phyloP scores from a whole-genome alignment of 2,888 invertebrate genomes.

The Rhorus exstirpatorius region DNA sequence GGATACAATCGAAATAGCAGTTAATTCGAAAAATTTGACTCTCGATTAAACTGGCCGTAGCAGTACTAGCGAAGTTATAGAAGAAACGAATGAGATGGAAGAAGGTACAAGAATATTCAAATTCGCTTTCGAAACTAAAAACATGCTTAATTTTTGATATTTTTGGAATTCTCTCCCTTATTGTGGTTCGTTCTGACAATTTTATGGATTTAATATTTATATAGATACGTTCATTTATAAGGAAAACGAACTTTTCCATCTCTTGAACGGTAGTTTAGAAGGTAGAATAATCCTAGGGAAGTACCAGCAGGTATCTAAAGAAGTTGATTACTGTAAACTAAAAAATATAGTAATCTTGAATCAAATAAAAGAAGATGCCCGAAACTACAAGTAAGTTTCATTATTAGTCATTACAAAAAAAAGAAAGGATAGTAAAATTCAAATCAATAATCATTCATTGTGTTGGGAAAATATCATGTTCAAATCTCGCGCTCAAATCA shows the following conservation, averaged over 20 bases:
- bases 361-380: constrained; percentile 19
- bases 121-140: not conserved
- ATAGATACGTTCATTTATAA: constrained; percentile 49
- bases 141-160: not conserved
- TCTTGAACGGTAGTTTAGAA: constrained; percentile 26
- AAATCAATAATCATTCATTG: too few relatives aligned
- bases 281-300: constrained; percentile 33
- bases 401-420: not conserved
- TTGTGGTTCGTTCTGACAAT: not conserved
- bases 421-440: too few relatives aligned
- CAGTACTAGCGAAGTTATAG: not conserved
- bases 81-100: not conserved
- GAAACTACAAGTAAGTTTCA: constrained; percentile 41
- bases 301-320: constrained; percentile 7
- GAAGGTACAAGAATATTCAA: constrained; percentile 4
- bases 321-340: constrained; percentile 11
- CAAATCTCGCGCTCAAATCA: too few relatives aligned
- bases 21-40: not conserved
- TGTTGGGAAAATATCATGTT: too few relatives aligned
- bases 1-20: not conserved
- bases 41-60: too few relatives aligned
- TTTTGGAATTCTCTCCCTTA: not conserved
- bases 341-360: constrained; percentile 24
- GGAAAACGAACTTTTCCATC: constrained; percentile 20
- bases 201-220: not conserved